phyloP scores from a whole-genome alignment of 2,113 vertebrate species.

The Tetraodon nigroviridis region DNA sequence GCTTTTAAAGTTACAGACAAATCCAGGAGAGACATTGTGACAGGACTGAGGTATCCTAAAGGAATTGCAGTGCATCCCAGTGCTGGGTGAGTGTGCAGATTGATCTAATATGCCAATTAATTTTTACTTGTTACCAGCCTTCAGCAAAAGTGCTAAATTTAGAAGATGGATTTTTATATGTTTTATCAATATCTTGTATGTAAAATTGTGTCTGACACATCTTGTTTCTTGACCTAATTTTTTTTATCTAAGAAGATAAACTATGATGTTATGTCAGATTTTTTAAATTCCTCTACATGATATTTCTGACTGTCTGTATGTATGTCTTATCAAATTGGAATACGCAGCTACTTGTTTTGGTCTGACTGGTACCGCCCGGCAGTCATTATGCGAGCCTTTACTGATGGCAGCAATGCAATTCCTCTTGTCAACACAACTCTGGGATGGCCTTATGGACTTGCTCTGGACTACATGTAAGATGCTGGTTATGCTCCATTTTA shows the following conservation, averaged over 20 bases:
- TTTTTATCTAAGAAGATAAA: too few species aligned
- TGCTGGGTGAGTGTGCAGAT: conserved; percentile 57
- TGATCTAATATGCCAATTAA: not conserved
- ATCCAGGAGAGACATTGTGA: conserved; percentile 64
- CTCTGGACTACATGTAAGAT: conserved; percentile 65
- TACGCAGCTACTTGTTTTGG: conserved; percentile 69
- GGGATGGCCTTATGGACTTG: conserved; percentile 64
- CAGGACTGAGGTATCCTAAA: conserved; percentile 56
- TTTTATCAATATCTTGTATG: too few species aligned
- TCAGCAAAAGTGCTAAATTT: not conserved
- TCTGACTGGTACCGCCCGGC: conserved; percentile 70
- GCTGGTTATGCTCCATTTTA: not conserved
- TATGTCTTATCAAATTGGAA: conserved; percentile 1
- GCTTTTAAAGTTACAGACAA: conserved; percentile 64
- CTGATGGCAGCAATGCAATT: conserved; percentile 64
- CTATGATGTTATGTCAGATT: too few species aligned
- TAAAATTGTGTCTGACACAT: too few species aligned
- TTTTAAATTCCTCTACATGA: not conserved
- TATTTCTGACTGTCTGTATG: not conserved
- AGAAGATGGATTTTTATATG: too few species aligned
- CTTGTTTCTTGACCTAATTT: not conserved
- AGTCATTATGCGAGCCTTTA: conserved; percentile 61
- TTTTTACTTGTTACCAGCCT: too few species aligned
- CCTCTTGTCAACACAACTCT: conserved; percentile 70
- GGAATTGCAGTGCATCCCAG: conserved; percentile 68